Evolutionary conservation across 2,888 invertebrate genomes (phyloP), one percentile per base, ranked within the genome.

Genomic region (Ectemnius lituratus): DNA sequence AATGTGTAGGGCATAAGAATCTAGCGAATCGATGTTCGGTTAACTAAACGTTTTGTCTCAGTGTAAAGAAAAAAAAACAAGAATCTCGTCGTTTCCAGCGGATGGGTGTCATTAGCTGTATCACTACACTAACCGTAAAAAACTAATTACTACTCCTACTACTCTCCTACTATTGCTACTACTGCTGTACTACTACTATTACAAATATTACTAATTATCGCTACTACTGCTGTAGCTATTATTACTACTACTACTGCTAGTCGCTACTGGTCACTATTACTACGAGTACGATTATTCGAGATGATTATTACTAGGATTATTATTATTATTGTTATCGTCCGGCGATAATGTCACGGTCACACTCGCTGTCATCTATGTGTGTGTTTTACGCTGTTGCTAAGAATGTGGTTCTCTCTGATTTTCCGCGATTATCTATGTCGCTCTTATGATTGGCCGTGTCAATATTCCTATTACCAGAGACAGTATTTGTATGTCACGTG

Each of bases 181-280:
- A 37, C 37, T 37, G 37, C 37, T 37, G 37, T 37, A 37, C 37
- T 37, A 37, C 37, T 64, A 77, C 13, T 6, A 58, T 62, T 69
- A 62, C 69, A 67, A 58, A 45, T 71, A 73, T 80, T 59, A 69
- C 71, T 65, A 71, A 72, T 64, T 67, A 70, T 60, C 57, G 60
- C 47, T 70, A 70, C 37, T 60, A 62, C 56, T 61, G 20, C 20
- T 80, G 71, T 47, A 58, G 61, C 62, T 75, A 62, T 61, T 66
- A 72, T 56, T 71, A 60, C 63, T 60, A 76, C 68, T 37, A 59
- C 57, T 73, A 74, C 62, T 58, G 67, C 69, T 69, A 64, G 52
- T 63, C 45, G 65, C 68, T 76, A 77, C 65, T 72, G 71, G 70
- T 62, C 75, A 71, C 66, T 70, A 77, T 67, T 65, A 68, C 70